Evolutionary conservation across 1,140 invertebrate genomes (phyloP), one percentile per base, ranked within the genome.

Genomic region (Onthophagus taurus): DNA sequence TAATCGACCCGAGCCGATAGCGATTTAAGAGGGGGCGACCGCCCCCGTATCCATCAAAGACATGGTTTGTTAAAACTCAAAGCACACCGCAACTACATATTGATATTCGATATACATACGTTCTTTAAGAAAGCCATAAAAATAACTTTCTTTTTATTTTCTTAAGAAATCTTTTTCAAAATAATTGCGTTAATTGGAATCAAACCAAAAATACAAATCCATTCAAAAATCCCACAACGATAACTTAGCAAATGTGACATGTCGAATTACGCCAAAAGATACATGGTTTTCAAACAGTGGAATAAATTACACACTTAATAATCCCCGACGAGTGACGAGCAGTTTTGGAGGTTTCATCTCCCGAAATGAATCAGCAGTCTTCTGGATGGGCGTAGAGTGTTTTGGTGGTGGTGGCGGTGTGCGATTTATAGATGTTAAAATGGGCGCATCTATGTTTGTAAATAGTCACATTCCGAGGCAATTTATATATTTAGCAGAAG

Each of bases 401-500:
- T n/a, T n/a, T n/a, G n/a, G n/a, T n/a, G n/a, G 23, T 26, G 23
- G 6, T 26, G 23, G 6, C 13, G 12, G 11, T 9, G 11, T 11
- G 24, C 38, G 23, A 41, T 41, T 45, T 48, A 55, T 54, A 53
- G 54, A 57, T 52, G 54, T 56, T 54, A 34, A 52, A 58, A 58
- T 58, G 39, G 47, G 51, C 41, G 55, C 50, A 56, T 54, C 50
- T 51, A 50, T 58, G 56, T 60, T 58, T 58, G 58, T 60, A 60
- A 60, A 60, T 58, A 58, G 54, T 58, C 55, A 50, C 58, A 60
- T 60, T 57, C 58, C 56, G 54, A 50, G 48, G 50, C 55, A 56
- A 57, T 60, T 58, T 60, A 60, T 60, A 60, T 60, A 60, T 60
- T 60, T 60, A 60, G 58, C 55, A 47, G 52, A 44, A 60, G 58